phyloP scores from a whole-genome alignment of 2,888 invertebrate genomes.

The Hofmannophila pseudospretella region DNA sequence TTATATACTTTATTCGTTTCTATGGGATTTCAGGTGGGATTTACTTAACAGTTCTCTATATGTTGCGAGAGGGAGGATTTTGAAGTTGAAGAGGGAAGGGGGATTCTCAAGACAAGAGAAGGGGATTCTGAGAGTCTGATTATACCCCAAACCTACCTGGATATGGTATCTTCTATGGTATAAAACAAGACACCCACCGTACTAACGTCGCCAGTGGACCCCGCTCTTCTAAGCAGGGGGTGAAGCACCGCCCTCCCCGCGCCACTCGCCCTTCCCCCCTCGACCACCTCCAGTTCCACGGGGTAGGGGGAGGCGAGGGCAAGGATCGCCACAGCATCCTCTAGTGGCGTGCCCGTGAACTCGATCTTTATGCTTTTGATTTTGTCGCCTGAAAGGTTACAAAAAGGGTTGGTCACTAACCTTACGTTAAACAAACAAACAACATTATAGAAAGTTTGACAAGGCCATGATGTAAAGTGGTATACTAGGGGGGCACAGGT shows the following conservation, averaged over 20 bases:
- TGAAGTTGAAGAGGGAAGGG: too few relatives aligned
- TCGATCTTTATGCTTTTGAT: slow-evolving; percentile 92
- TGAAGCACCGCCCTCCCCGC: slow-evolving; percentile 80
- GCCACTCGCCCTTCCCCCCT: slow-evolving; percentile 55
- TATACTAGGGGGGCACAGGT: too few relatives aligned
- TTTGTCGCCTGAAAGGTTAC: slow-evolving; percentile 85
- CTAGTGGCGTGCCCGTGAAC: slow-evolving; percentile 92
- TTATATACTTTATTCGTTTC: too few relatives aligned
- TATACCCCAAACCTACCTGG: too few relatives aligned
- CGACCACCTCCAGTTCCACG: slow-evolving; percentile 86
- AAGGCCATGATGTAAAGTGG: too few relatives aligned
- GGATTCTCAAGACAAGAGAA: too few relatives aligned
- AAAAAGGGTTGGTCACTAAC: neutral
- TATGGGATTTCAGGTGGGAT: too few relatives aligned
- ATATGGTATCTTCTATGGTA: too few relatives aligned
- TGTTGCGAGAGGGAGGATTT: too few relatives aligned
- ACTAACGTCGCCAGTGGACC: slow-evolving; percentile 85
- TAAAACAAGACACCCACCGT: slow-evolving; percentile 75
- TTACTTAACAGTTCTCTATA: too few relatives aligned
- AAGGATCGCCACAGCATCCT: slow-evolving; percentile 92
- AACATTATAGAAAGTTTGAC: neutral
- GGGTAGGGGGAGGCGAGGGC: slow-evolving; percentile 95
- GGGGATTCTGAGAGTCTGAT: too few relatives aligned
- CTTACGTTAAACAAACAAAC: too few relatives aligned
- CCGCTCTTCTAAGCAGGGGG: slow-evolving; percentile 87